Percentiles rank a stretch among this genome's conserved stretches.
Evolutionary conservation across 1,140 invertebrate genomes (phyloP).

Genomic region (Pseudobourletiella spinata): DNA sequence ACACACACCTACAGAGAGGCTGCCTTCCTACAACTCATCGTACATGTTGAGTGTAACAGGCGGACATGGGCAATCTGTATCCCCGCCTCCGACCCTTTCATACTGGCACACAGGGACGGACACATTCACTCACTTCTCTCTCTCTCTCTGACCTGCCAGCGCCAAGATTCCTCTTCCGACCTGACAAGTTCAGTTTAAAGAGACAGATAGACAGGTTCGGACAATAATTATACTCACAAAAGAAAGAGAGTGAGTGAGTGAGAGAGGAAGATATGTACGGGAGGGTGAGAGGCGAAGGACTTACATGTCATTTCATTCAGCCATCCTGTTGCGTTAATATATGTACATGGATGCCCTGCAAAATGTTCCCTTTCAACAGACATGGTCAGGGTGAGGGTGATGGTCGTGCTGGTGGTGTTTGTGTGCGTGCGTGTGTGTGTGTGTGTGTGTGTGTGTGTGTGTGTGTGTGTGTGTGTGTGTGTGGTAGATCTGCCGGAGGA

Average conservation of each 20-base stretch:
- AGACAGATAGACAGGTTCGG: constrained; percentile 1
- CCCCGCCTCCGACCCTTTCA: neutral
- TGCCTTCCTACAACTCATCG: neutral
- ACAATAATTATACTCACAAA: neutral
- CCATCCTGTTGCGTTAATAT: too few relatives aligned
- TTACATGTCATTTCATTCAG: constrained; percentile 6
- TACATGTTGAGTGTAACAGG: neutral
- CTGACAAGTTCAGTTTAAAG: constrained; percentile 1
- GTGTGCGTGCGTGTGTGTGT: too few relatives aligned
- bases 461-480: too few relatives aligned
- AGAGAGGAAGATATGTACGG: too few relatives aligned
- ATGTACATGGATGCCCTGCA: too few relatives aligned
- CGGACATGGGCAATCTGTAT: neutral
- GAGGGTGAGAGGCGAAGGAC: neutral
- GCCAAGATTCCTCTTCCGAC: neutral
- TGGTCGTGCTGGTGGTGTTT: too few relatives aligned
- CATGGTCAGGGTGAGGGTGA: too few relatives aligned
- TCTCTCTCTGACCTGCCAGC: neutral
- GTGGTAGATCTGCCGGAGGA: too few relatives aligned
- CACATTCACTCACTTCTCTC: neutral
- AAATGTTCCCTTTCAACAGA: too few relatives aligned
- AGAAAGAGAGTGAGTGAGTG: neutral
- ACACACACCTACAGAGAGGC: neutral
- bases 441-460: too few relatives aligned
- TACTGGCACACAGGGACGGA: too few relatives aligned